These are phyloP conservation scores for Psettodes erumei DNA, from an alignment of 2,113 vertebrate species.

Conservation along the genomic window DNA sequence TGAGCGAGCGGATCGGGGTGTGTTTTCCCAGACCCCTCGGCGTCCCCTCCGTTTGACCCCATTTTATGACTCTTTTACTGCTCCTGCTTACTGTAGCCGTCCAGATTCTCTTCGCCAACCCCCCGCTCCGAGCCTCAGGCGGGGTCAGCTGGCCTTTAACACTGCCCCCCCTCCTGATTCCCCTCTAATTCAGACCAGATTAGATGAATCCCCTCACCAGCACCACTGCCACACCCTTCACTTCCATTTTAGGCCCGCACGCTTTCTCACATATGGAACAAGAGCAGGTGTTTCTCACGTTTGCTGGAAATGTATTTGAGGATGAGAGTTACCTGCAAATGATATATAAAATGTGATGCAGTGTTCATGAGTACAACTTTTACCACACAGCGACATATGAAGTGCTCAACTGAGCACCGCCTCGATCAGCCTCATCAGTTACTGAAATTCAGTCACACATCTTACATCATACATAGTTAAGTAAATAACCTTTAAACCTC, in stretches of 20 bases:
- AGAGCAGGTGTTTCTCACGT: slow-evolving; percentile 52
- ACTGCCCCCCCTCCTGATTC: background rate
- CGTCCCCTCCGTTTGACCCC: slow-evolving; percentile 75
- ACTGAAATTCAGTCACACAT: background rate
- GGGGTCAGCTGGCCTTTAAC: slow-evolving; percentile 54
- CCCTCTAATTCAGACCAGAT: slow-evolving; percentile 61
- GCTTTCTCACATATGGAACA: slow-evolving; percentile 21
- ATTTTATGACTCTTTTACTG: slow-evolving; percentile 78
- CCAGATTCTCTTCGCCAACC: slow-evolving; percentile 68
- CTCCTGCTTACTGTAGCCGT: slow-evolving; percentile 65
- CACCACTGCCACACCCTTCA: background rate
- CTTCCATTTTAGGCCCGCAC: slow-evolving; percentile 19
- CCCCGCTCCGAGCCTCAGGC: slow-evolving; percentile 58
- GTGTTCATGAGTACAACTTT: background rate
- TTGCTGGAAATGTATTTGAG: too few relatives aligned
- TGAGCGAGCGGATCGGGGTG: slow-evolving; percentile 36
- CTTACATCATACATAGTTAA: too few relatives aligned
- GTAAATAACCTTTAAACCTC: background rate
- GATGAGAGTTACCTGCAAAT: background rate
- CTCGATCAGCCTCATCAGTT: too few relatives aligned
- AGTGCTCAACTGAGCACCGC: background rate
- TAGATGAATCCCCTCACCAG: slow-evolving; percentile 10
- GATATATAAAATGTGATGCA: background rate
- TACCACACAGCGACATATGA: background rate
- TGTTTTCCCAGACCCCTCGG: slow-evolving; percentile 69